Base-by-base conservation (phyloP, 2,113 vertebrate genomes). In the Panurus biarmicus region DNA sequence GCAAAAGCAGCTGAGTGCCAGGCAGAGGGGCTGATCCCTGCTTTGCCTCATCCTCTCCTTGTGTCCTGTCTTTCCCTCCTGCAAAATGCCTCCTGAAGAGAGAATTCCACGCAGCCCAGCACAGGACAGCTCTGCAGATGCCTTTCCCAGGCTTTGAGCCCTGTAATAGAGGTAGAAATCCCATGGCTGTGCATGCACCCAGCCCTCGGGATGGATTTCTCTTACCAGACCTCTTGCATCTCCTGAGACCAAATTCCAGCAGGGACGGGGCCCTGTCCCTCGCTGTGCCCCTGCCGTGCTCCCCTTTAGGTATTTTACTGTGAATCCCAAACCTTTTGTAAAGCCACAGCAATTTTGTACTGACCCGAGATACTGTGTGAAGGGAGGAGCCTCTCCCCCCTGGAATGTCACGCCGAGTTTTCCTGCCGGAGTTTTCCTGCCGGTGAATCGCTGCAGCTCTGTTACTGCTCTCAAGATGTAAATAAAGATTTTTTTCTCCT, bases 401-500 rank as follows among this genome's bases (percentile, higher is more conserved):
- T 50, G 87, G 44, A 71, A 20, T 11, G 47, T 69, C 58, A 11
- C 5, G 3, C 31, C 2, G 35, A 71, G 42, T 76, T 74, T 54
- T 77, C 54, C 45, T 36, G 74, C 79, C 36, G 79, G 64, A 80
- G 62, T 33, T 87, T 87, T 75, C 45, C 56, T 71, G 74, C 85
- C 5, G 0, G 64, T 36, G 89, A 78, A 38, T 74, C 3, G 24
- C 91, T 65, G 81, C 69, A 78, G 65, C 78, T 67, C n/a, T 91
- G 67, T 84, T 62, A 66, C 69, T 54, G 74, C 91, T 95, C 12
- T 3, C 60, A 3, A 78, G 53, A 56, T 93, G 95, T 95, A 91
- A 97, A 97, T 97, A 97, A 97, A 97, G 61, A 38, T 69, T 78
- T 82, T 78, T 82, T 74, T 35, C 76, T 95, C 69, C 90, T 90